phyloP scores from a whole-genome alignment of 2,888 invertebrate genomes.

The Cheilosia grossa region DNA sequence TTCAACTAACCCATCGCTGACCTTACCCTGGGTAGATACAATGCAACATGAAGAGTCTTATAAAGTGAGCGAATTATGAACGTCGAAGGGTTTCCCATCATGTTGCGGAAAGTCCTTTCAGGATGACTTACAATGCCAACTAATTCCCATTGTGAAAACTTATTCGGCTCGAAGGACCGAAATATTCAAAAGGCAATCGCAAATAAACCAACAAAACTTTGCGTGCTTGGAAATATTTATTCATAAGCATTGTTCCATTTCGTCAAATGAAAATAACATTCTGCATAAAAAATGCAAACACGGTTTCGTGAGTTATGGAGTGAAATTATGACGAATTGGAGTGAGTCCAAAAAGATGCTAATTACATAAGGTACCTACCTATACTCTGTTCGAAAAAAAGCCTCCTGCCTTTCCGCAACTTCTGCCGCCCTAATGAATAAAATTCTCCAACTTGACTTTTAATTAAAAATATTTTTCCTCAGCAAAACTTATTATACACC shows the following conservation, averaged over 20 bases:
- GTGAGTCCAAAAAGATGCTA: constrained; percentile 49
- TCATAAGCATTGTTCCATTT: constrained; percentile 35
- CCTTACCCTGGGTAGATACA: too few relatives aligned
- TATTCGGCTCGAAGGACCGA: constrained; percentile 44
- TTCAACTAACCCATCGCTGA: too few relatives aligned
- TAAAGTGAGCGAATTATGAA: too few relatives aligned
- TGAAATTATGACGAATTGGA: constrained; percentile 66
- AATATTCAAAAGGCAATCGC: constrained; percentile 20
- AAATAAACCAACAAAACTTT: constrained; percentile 3
- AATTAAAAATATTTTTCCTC: constrained; percentile 67
- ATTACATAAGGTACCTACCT: constrained; percentile 24
- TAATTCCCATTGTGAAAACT: background rate
- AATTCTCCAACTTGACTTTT: constrained; percentile 69
- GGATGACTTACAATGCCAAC: background rate
- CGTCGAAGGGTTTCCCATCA: too few relatives aligned
- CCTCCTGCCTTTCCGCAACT: constrained; percentile 7
- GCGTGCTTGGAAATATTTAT: constrained; percentile 62
- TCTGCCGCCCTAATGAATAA: constrained; percentile 63
- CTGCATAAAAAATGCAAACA: constrained; percentile 34
- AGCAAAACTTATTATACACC: constrained; percentile 2
- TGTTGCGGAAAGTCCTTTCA: too few relatives aligned
- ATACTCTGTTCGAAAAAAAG: background rate
- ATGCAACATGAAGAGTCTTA: too few relatives aligned
- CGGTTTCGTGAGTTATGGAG: constrained; percentile 41
- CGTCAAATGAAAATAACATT: constrained; percentile 13